Percentiles rank a stretch among this genome's conserved stretches.
These are phyloP conservation scores for Pelagia noctiluca DNA, from an alignment of 30 jellyfish, hydroid and myxozoan species.

Conservation along the genomic window DNA sequence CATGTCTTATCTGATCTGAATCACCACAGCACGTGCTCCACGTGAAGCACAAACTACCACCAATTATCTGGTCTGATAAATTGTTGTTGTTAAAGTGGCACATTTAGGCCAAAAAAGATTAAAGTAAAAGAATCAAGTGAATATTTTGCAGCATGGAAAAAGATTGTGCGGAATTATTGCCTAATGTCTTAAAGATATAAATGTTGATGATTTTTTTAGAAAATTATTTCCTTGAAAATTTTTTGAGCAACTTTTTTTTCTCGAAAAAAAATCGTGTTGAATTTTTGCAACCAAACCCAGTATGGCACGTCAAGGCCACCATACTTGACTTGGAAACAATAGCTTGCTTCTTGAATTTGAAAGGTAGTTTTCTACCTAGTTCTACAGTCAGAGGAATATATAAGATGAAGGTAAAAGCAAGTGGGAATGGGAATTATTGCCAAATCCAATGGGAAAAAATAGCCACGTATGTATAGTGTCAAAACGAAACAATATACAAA, in stretches of 20 bases:
- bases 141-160: slow-evolving; percentile 6
- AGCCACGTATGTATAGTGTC: too few relatives aligned
- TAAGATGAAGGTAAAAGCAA: too few relatives aligned
- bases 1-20: slow-evolving; percentile 16
- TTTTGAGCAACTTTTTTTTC: too few relatives aligned
- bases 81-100: slow-evolving; percentile 22
- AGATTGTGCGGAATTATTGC: slow-evolving; percentile 1
- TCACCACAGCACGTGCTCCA: slow-evolving; percentile 21
- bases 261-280: background rate
- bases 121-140: slow-evolving; percentile 10
- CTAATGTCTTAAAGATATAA: slow-evolving; percentile 2
- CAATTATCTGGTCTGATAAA: slow-evolving; percentile 8
- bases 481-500: too few relatives aligned
- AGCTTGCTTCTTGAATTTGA: too few relatives aligned
- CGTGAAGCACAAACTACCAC: slow-evolving; percentile 9
- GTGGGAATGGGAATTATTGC: too few relatives aligned
- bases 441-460: too few relatives aligned
- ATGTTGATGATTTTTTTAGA: background rate
- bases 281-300: background rate
- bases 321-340: too few relatives aligned
- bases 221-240: background rate
- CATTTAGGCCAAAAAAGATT: slow-evolving; percentile 8
- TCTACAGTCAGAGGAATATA: too few relatives aligned
- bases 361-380: too few relatives aligned
- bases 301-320: slow-evolving; percentile 1